Evolutionary conservation across 2,888 invertebrate genomes (phyloP).

Genomic region (Prenolepis imparis): DNA sequence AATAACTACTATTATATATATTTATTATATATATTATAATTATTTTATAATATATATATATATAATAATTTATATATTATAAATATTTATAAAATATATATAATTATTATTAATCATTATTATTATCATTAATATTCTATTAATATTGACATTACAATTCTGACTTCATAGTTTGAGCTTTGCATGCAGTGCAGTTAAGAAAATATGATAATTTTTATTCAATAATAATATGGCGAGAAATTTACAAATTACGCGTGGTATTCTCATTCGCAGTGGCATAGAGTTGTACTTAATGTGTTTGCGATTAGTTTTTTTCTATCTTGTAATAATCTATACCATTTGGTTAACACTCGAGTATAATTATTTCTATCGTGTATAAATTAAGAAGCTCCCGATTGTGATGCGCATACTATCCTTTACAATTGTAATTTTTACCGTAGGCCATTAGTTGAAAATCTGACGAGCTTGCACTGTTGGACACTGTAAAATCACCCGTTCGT

Average conservation of each 20-base stretch:
- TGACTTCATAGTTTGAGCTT: slow-evolving; percentile 8
- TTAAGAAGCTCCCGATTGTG: slow-evolving; percentile 28
- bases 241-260: slow-evolving; percentile 30
- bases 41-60: neutral
- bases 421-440: slow-evolving; percentile 8
- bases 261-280: neutral
- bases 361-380: slow-evolving; percentile 40
- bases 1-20: slow-evolving; percentile 6
- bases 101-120: neutral
- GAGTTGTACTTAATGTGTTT: slow-evolving; percentile 3
- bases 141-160: slow-evolving; percentile 13
- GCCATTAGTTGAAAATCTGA: slow-evolving; percentile 19
- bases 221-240: slow-evolving; percentile 11
- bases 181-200: slow-evolving; percentile 4
- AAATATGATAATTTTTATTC: neutral
- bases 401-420: slow-evolving; percentile 8
- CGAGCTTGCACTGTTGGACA: slow-evolving; percentile 17
- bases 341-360: slow-evolving; percentile 45
- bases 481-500: slow-evolving; percentile 37
- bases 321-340: slow-evolving; percentile 48
- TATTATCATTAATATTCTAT: slow-evolving; percentile 5
- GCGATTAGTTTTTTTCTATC: slow-evolving; percentile 15
- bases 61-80: slow-evolving; percentile 10
- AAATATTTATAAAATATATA: neutral
- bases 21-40: neutral